phyloP scores from a whole-genome alignment of 2,797 vertebrate species.

The Sebastes trivittatus region DNA sequence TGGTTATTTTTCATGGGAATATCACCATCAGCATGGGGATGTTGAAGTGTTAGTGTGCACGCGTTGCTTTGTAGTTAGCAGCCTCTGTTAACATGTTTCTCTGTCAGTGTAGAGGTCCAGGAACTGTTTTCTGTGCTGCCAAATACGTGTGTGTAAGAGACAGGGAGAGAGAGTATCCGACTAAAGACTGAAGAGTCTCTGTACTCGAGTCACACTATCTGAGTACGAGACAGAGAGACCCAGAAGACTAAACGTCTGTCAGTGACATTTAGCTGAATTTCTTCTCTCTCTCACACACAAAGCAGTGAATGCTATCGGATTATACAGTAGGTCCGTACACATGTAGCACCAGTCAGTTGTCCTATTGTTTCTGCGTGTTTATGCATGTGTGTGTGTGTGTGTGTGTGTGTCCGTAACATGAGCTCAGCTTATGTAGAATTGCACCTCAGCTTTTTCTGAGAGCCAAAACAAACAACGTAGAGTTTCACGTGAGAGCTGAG shows the following conservation, averaged over 20 bases:
- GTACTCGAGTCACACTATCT: conserved; percentile 4
- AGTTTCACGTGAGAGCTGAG: conserved; percentile 27
- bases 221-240: background rate
- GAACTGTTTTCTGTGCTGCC: background rate
- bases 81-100: background rate
- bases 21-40: background rate
- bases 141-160: background rate
- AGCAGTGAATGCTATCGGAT: conserved; percentile 35
- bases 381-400: background rate
- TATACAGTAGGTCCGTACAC: background rate
- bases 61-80: background rate
- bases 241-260: conserved; percentile 11
- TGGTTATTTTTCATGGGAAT: conserved; percentile 30
- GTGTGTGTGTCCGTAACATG: conserved; percentile 20
- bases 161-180: background rate
- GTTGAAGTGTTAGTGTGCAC: background rate
- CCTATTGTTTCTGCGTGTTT: conserved; percentile 9
- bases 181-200: conserved; percentile 5
- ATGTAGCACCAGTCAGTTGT: background rate
- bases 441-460: conserved; percentile 18
- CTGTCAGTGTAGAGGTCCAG: background rate
- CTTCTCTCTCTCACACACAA: background rate
- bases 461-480: conserved; percentile 20
- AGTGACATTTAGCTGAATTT: conserved; percentile 10
- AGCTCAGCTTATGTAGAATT: conserved; percentile 35